These are phyloP conservation scores for Collichthys lucidus DNA, from an alignment of 2,113 vertebrate species.

Conservation along the genomic window DNA sequence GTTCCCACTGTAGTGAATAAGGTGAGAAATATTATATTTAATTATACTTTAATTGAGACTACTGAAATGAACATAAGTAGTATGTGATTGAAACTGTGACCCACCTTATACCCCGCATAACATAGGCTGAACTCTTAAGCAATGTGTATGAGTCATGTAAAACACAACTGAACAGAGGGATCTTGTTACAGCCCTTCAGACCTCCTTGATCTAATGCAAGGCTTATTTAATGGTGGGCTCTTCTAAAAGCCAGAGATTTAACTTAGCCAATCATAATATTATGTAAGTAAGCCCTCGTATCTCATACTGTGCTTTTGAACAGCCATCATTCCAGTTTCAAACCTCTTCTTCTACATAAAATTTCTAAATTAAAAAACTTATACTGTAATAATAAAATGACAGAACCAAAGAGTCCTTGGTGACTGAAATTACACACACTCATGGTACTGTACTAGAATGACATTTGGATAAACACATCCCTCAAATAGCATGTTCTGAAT, in stretches of 20 bases:
- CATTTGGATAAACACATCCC: slow-evolving; percentile 31
- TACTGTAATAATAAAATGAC: neutral
- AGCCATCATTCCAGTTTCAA: neutral
- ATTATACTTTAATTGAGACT: neutral
- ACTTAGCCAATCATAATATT: slow-evolving; percentile 43
- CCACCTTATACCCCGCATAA: neutral
- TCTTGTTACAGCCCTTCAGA: slow-evolving; percentile 21
- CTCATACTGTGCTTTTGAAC: slow-evolving; percentile 9
- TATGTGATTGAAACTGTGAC: neutral
- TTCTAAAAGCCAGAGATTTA: slow-evolving; percentile 34
- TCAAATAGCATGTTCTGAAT: slow-evolving; percentile 20
- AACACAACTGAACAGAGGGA: slow-evolving; percentile 19
- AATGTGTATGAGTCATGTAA: neutral
- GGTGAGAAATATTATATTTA: neutral
- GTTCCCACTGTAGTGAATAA: neutral
- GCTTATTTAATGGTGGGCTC: slow-evolving; percentile 12
- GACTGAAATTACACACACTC: slow-evolving; percentile 16
- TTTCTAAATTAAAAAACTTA: slow-evolving; percentile 1
- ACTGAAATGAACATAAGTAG: neutral
- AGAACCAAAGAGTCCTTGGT: neutral
- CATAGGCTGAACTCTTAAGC: neutral
- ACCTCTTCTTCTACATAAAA: neutral
- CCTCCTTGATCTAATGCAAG: slow-evolving; percentile 15
- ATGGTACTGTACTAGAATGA: neutral
- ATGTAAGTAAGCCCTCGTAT: slow-evolving; percentile 5